Base-by-base conservation (phyloP, 37 sponge, comb jelly and placozoan species). In the Haliclona indistincta region DNA sequence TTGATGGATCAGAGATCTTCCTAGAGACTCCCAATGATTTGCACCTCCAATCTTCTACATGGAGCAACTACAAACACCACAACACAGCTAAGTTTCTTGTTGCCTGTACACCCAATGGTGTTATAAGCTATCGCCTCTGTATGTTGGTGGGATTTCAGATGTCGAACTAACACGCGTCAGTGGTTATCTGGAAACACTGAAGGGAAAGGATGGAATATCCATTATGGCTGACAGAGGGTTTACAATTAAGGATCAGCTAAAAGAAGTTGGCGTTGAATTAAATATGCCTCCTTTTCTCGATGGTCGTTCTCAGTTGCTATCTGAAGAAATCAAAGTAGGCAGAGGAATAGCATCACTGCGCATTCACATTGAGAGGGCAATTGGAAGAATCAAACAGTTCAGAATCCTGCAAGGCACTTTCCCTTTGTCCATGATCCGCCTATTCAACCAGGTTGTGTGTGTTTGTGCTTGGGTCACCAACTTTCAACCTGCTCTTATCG, bases 261-360 rank as follows among this genome's bases (percentile, higher is more conserved):
- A 64, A 35, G 49, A 63, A 38, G 25, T 62, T 11, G 54, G 51
- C 10, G 51, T 47, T 15, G 15, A 47, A 17, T 38, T 84, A 0
- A 84, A 78, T 32, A 84, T 78, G 2, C 86, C 86, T 28, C 79
- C 86, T 22, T 77, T 84, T 33, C 28, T 77, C 2, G 67, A 61
- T 22, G 65, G 63, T 34, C 8, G 56, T 5, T 8, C 23, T 7
- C 79, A 78, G 44, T 43, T 84, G 1, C 23, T 56, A 26, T 49
- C 51, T 36, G 54, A 38, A 56, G 86, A 84, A 30, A 47, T 77
- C 0, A 0, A 11, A 29, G 15, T 37, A 61, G 39, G 38, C 3
- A 39, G 76, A 34, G 28, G 34, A 4, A 84, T 84, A 22, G 78
- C 78, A 28, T 69, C 78, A 32, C 33, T 84, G 51, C 47, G 86